Evolutionary conservation across 2,797 vertebrate genomes (phyloP).

Genomic region (Philypnodon macrostomus): DNA sequence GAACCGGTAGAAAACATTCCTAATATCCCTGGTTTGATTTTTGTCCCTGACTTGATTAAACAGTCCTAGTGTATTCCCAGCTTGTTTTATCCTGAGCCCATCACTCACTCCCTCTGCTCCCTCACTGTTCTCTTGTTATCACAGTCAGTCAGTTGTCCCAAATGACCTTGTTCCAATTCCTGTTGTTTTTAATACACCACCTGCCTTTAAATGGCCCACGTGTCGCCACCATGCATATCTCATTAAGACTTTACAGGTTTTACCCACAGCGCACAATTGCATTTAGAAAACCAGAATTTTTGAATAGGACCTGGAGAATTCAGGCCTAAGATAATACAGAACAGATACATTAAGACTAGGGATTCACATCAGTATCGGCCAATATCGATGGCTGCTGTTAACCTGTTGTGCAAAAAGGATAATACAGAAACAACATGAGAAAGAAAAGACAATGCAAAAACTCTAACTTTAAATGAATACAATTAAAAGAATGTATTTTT

Average conservation of each 20-base stretch:
- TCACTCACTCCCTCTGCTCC: slow-evolving; percentile 46
- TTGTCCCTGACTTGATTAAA: slow-evolving; percentile 46
- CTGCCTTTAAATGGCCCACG: slow-evolving; percentile 35
- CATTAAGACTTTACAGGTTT: slow-evolving; percentile 33
- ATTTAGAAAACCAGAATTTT: slow-evolving; percentile 14
- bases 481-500: no score
- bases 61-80: slow-evolving; percentile 30
- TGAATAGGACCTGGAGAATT: no score
- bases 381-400: no score
- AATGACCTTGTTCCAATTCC: slow-evolving; percentile 45
- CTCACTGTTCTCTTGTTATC: slow-evolving; percentile 61
- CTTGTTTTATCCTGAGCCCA: slow-evolving; percentile 40
- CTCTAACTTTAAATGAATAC: no score
- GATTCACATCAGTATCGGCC: no score
- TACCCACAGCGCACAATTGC: slow-evolving; percentile 6
- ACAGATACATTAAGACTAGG: no score
- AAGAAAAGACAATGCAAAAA: no score
- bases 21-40: background rate
- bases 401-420: no score
- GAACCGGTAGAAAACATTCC: background rate
- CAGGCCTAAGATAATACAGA: no score
- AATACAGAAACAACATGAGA: no score
- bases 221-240: slow-evolving; percentile 21
- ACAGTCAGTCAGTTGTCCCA: slow-evolving; percentile 47
- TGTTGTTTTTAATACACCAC: slow-evolving; percentile 46